phyloP scores from a whole-genome alignment of 2,797 vertebrate genomes.

The Leptatherina wallacei region DNA sequence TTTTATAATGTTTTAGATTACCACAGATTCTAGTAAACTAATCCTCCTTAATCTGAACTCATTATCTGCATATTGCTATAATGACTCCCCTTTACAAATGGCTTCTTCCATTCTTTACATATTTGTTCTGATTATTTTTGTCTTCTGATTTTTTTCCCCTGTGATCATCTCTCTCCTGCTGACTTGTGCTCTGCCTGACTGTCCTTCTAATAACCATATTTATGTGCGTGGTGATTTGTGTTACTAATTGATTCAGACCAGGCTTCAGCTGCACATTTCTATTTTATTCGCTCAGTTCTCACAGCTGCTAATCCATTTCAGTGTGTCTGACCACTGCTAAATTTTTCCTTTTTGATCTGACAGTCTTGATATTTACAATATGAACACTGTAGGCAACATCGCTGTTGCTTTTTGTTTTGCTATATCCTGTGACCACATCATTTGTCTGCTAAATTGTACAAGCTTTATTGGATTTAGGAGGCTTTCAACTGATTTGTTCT shows the following conservation, averaged over 20 bases:
- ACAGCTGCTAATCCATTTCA: constrained; percentile 18
- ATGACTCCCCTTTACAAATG: background rate
- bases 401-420: constrained; percentile 5
- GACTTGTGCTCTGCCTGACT: constrained; percentile 4
- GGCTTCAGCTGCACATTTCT: constrained; percentile 2
- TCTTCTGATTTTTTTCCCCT: background rate
- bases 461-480: constrained; percentile 23
- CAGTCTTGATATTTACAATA: constrained; percentile 6
- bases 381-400: background rate
- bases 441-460: constrained; percentile 25
- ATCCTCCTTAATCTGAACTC: background rate
- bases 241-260: constrained; percentile 26
- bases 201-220: constrained; percentile 7
- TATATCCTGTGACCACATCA: constrained; percentile 16
- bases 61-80: constrained; percentile 2
- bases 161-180: constrained; percentile 10
- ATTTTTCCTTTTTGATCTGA: constrained; percentile 19
- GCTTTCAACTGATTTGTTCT: constrained; percentile 44
- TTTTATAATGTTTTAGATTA: background rate
- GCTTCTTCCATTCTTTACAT: background rate
- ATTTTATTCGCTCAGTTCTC: constrained; percentile 11
- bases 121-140: background rate
- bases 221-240: constrained; percentile 6
- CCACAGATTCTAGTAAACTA: background rate
- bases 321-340: constrained; percentile 12